Conservation (phyloP, 2,797 vertebrate genomes). For the Melopsittacus undulatus region DNA sequence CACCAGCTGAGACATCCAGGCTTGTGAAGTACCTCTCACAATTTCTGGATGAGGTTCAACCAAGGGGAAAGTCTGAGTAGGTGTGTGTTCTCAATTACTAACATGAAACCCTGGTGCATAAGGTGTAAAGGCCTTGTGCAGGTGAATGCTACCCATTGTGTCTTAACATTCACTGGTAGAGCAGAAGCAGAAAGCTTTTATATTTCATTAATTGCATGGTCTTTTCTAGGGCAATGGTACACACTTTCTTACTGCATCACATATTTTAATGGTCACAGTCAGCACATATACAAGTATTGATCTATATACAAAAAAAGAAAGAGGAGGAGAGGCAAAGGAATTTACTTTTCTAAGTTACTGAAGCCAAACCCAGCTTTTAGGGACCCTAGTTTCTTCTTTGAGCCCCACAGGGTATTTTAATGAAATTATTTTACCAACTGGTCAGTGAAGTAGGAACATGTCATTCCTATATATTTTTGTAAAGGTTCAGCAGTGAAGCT, state of each 20-base stretch:
- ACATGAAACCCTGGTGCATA: rapidly evolving
- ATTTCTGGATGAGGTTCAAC: background rate
- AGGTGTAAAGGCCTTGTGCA: background rate
- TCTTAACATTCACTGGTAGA: rapidly evolving
- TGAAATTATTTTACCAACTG: background rate
- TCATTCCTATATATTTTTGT: background rate
- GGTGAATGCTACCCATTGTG: rapidly evolving
- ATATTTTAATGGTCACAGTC: background rate
- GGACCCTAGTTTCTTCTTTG: background rate
- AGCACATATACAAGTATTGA: rapidly evolving
- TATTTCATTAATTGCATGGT: rapidly evolving
- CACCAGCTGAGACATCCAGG: background rate
- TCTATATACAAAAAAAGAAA: background rate
- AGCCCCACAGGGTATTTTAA: background rate
- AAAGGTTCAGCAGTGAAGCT: background rate
- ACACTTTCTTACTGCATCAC: no score
- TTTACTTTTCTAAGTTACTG: background rate
- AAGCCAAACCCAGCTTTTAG: background rate
- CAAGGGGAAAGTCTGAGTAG: background rate
- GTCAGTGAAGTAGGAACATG: background rate
- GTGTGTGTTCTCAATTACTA: background rate
- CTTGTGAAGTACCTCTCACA: background rate
- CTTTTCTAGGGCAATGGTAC: background rate
- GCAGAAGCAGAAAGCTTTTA: background rate
- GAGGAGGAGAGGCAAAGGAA: background rate